Percentiles rank a stretch among this genome's conserved stretches.
Conservation (phyloP, 2,113 vertebrate genomes). For the Perca schrenkii region DNA sequence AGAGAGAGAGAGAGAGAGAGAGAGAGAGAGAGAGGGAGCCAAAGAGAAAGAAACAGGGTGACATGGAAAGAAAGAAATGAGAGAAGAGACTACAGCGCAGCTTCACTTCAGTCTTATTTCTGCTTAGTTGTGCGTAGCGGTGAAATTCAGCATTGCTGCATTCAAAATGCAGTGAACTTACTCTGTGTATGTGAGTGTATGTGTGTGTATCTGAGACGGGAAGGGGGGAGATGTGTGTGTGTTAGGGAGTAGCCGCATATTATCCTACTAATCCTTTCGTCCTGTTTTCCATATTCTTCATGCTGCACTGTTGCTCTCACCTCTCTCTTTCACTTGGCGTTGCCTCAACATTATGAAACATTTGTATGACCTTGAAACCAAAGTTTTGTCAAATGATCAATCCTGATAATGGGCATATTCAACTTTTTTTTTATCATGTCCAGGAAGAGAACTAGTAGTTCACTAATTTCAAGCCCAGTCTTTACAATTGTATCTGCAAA, state of each 20-base stretch:
- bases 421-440: background rate
- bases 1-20: background rate
- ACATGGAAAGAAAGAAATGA: constrained; percentile 20
- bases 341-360: background rate
- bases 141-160: constrained; percentile 41
- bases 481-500: background rate
- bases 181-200: background rate
- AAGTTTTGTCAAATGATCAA: background rate
- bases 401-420: background rate
- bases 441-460: too few species aligned
- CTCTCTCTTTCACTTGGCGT: constrained; percentile 1
- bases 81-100: background rate
- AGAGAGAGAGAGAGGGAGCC: constrained; percentile 6
- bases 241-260: background rate
- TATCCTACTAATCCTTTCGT: constrained; percentile 21
- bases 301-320: constrained; percentile 6
- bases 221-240: constrained; percentile 5
- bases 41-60: constrained; percentile 15
- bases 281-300: constrained; percentile 15
- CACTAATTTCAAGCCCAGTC: background rate
- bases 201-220: background rate
- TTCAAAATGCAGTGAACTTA: constrained; percentile 13
- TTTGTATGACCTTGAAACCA: background rate
- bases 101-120: constrained; percentile 53
- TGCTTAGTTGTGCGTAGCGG: constrained; percentile 35